These are phyloP conservation scores for Boleophthalmus pectinirostris DNA, from an alignment of 2,113 vertebrate species.

Conservation along the genomic window DNA sequence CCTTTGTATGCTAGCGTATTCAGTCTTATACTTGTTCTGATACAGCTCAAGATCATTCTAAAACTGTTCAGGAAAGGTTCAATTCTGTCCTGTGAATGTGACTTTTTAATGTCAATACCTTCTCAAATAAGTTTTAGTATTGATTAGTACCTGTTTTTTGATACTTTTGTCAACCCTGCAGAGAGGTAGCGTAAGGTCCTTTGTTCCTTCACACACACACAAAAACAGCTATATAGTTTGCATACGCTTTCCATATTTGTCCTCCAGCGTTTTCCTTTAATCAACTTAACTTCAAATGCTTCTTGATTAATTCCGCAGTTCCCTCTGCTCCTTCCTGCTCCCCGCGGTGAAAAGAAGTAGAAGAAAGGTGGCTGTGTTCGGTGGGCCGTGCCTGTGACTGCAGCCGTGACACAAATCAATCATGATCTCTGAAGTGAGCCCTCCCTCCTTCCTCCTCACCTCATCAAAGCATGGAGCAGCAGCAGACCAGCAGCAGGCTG, in stretches of 20 bases:
- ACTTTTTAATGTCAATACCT: no score
- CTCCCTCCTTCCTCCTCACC: not conserved
- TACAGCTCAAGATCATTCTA: no score
- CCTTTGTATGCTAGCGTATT: no score
- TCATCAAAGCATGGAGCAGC: slow-evolving; percentile 33
- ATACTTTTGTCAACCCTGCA: not conserved
- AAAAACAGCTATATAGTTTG: not conserved
- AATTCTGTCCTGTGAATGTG: no score
- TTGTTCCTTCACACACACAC: not conserved
- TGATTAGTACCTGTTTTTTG: no score
- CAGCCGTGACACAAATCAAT: slow-evolving; percentile 40
- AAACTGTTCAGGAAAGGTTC: no score
- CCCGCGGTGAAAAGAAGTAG: slow-evolving; percentile 23
- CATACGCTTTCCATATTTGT: not conserved
- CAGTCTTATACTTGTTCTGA: no score
- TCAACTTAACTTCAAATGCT: slow-evolving; percentile 10
- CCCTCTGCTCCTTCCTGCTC: slow-evolving; percentile 11
- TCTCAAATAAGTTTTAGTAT: no score
- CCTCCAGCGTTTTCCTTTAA: not conserved
- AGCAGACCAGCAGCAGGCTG: slow-evolving; percentile 10
- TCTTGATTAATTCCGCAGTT: not conserved
- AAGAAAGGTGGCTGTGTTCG: slow-evolving; percentile 9
- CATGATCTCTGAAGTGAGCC: slow-evolving; percentile 14
- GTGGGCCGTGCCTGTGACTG: slow-evolving; percentile 35
- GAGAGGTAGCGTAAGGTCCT: not conserved